A percentile compares a stretch with the other conserved stretches of the same genome.
Conservation (phyloP, 2,888 invertebrate species). For the Lamproptera curius region DNA sequence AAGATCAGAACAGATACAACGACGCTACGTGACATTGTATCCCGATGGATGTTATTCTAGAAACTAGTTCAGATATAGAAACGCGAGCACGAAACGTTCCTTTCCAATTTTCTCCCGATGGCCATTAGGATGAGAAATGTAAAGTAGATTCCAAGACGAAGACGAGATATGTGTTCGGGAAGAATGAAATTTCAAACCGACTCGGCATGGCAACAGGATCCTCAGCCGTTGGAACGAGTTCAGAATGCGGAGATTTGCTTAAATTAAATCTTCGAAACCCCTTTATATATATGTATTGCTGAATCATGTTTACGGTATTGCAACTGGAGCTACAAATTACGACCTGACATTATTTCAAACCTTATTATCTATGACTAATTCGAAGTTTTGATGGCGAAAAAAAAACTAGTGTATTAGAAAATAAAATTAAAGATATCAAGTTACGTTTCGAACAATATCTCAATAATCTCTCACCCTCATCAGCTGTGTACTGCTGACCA, state of each 20-base stretch:
- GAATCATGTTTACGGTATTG: too few species aligned
- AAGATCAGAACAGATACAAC: too few species aligned
- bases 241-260: conserved; percentile 36
- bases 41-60: conserved; percentile 17
- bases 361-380: too few species aligned
- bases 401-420: too few species aligned
- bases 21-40: conserved; percentile 8
- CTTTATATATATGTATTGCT: too few species aligned
- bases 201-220: conserved; percentile 49
- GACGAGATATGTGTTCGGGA: conserved; percentile 72
- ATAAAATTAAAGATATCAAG: neutral
- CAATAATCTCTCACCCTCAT: too few species aligned
- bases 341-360: too few species aligned
- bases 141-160: conserved; percentile 73
- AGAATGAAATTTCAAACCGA: conserved; percentile 72
- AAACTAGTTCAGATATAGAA: conserved; percentile 37
- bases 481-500: too few species aligned
- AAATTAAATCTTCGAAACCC: conserved; percentile 9
- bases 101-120: conserved; percentile 77
- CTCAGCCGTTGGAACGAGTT: conserved; percentile 41
- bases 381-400: too few species aligned
- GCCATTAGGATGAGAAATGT: conserved; percentile 78
- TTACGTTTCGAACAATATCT: neutral
- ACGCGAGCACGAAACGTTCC: conserved; percentile 66
- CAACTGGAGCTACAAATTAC: too few species aligned